These are phyloP conservation scores for Amblyornis subalaris DNA, from an alignment of 2,113 vertebrate genomes.

Conservation along the genomic window DNA sequence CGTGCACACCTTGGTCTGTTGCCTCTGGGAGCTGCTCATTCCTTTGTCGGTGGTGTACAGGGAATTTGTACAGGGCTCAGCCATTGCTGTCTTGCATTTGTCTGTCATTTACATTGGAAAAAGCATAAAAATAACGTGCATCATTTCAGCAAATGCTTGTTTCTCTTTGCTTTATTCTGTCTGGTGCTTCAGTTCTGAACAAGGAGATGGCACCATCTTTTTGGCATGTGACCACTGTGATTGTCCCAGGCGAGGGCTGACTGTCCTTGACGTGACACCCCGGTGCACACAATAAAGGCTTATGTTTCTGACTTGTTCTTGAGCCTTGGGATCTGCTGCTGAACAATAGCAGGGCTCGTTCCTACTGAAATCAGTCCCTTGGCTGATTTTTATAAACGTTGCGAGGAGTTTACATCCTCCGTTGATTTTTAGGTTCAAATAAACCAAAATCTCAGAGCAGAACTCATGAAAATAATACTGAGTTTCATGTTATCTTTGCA, in stretches of 20 bases:
- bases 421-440: slow-evolving; percentile 11
- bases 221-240: rapidly evolving
- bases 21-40: not conserved
- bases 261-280: not conserved
- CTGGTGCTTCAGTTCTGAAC: not conserved
- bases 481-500: not conserved
- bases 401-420: not conserved
- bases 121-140: not conserved
- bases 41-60: rapidly evolving
- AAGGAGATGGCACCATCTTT: not conserved
- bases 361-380: not conserved
- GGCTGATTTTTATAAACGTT: rapidly evolving
- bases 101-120: not conserved
- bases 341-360: not conserved
- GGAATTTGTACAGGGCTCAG: not conserved
- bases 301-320: not conserved
- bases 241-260: not conserved
- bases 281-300: not conserved
- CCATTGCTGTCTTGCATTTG: not conserved
- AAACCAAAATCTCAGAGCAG: not conserved
- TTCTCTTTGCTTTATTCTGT: not conserved
- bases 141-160: rapidly evolving
- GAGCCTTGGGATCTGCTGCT: not conserved
- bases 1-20: rapidly evolving
- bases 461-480: not conserved